Base-by-base conservation (phyloP, 2,888 invertebrate genomes). In the Drosophila flavopinicola region DNA sequence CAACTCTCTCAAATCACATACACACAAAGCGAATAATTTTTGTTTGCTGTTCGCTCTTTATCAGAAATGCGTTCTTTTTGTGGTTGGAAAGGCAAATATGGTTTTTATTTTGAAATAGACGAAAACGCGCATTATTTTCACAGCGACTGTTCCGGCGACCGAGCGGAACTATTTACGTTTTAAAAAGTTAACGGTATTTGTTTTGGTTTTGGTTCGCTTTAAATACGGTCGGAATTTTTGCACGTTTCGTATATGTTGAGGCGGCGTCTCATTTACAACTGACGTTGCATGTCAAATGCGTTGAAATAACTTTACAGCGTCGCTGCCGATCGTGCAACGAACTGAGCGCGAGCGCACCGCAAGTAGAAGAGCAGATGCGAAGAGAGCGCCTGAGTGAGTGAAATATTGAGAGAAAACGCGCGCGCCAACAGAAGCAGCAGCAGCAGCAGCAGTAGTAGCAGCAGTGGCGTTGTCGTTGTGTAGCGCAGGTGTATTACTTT, bases 31-130 rank as follows among this genome's bases (percentile, higher is more conserved):
- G 68, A 63, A 60, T 24, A 37, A 49, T 53, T 11, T 9, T 44
- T 44, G 17, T 9, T 10, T 20, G n/a, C 0, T 29, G n/a, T 20
- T 39, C 51, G 58, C 61, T 52, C 39, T 75, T 58, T 68, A 59
- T 75, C 60, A 87, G 71, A 78, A 83, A 82, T 82, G 78, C 87
- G 88, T 88, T 88, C 88, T 88, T 88, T 88, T 88, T 59, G 79
- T 85, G 58, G 88, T 88, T 66, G 88, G 85, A 73, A 76, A 88
- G 69, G 88, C 88, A 53, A 88, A 88, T 66, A 88, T 88, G 48
- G 85, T 83, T 83, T 79, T 75, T 57, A 88, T 88, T 85, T 88
- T 88, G 37, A 85, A 85, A 60, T 85, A 85, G 65, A 85, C 76
- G 75, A 85, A 85, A 71, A 64, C 76, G 67, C 54, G 71, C 84